Conservation (phyloP, 2,888 invertebrate species). For the Netelia fuscicornis region DNA sequence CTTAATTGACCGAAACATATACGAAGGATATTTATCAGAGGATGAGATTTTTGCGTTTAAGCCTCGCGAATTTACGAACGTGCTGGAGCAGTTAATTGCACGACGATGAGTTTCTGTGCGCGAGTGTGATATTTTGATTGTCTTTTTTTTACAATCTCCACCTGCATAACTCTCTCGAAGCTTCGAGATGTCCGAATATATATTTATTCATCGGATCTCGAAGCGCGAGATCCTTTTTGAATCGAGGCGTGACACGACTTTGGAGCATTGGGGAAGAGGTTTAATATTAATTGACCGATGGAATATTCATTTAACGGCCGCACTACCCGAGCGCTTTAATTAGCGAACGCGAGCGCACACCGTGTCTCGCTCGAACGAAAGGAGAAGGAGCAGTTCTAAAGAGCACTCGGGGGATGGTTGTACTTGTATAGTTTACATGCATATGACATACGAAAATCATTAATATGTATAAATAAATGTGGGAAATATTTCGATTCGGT, state of each 20-base stretch:
- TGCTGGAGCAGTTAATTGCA: constrained; percentile 1
- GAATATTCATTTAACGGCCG: constrained; percentile 50
- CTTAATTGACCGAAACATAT: constrained; percentile 9
- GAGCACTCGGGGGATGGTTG: background rate
- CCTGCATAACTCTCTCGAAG: background rate
- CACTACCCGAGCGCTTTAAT: background rate
- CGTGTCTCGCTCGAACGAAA: background rate
- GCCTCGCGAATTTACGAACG: background rate
- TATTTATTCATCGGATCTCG: constrained; percentile 17
- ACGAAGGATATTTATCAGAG: constrained; percentile 22
- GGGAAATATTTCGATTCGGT: background rate
- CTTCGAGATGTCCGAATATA: background rate
- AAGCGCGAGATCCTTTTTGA: background rate
- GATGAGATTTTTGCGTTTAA: constrained; percentile 14
- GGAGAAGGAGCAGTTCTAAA: background rate
- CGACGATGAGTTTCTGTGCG: background rate
- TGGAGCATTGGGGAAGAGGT: background rate
- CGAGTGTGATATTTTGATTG: background rate
- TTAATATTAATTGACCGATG: constrained; percentile 45
- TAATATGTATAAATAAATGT: background rate
- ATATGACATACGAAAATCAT: background rate
- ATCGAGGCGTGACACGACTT: background rate
- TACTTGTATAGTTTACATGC: background rate
- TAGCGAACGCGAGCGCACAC: background rate
- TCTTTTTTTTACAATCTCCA: background rate